Conservation (phyloP, 2,888 invertebrate species). For the Suillia variegata region DNA sequence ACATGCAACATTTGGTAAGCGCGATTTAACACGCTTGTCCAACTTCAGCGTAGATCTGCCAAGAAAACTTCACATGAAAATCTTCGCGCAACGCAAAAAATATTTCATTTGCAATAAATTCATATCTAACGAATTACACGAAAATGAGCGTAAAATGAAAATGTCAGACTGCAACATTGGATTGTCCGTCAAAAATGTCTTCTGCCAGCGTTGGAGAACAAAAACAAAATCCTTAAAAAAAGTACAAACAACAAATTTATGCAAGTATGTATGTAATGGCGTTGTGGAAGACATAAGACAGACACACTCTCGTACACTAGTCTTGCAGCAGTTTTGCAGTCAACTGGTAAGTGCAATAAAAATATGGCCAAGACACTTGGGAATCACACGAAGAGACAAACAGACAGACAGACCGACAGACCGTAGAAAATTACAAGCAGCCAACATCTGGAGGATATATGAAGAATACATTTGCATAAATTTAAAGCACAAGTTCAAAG, state of each 20-base stretch:
- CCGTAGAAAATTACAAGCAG: not conserved
- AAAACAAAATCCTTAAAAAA: not conserved
- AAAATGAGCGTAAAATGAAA: conserved; percentile 33
- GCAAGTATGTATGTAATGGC: not conserved
- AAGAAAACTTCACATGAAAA: too few species aligned
- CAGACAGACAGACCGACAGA: too few species aligned
- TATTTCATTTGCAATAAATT: conserved; percentile 26
- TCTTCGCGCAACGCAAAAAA: too few species aligned
- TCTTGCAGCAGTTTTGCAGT: conserved; percentile 7
- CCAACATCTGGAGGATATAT: not conserved
- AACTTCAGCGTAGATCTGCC: too few species aligned
- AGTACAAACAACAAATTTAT: not conserved
- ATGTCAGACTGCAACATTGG: conserved; percentile 26
- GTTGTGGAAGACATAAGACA: not conserved
- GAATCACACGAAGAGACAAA: not conserved
- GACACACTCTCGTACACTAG: conserved; percentile 2
- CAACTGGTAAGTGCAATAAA: conserved; percentile 4
- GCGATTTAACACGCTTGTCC: too few species aligned
- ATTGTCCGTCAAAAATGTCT: not conserved
- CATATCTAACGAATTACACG: conserved; percentile 31
- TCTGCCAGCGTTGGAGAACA: not conserved
- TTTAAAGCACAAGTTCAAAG: conserved; percentile 20
- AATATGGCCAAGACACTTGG: not conserved
- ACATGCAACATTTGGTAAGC: too few species aligned
- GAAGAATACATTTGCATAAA: not conserved